Percentiles rank a stretch among this genome's conserved stretches.
Evolutionary conservation across 2,888 invertebrate genomes (phyloP).

Genomic region (Ophonus ardosiacus): DNA sequence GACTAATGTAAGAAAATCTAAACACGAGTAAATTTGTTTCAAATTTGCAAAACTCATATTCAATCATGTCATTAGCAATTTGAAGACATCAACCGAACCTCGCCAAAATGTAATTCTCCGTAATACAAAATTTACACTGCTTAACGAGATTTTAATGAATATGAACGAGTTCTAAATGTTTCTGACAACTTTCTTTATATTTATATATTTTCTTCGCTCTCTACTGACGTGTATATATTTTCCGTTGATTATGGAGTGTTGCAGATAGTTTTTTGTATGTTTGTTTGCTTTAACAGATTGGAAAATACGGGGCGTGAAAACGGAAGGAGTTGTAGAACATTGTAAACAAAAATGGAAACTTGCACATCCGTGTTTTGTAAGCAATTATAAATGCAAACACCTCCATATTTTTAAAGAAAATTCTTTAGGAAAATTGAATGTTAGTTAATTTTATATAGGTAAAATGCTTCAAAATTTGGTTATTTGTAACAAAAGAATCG

Average conservation of each 20-base stretch:
- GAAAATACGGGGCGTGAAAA: neutral
- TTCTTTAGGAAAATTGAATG: neutral
- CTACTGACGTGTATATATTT: neutral
- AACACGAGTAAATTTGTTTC: neutral
- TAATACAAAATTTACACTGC: constrained; percentile 24
- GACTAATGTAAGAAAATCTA: neutral
- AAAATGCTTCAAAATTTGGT: too few relatives aligned
- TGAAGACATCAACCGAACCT: neutral
- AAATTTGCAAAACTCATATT: neutral
- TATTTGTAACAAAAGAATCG: too few relatives aligned
- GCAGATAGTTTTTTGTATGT: constrained; percentile 20
- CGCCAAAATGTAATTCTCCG: constrained; percentile 7
- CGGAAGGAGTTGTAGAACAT: neutral
- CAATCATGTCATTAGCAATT: constrained; percentile 38
- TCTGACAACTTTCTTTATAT: constrained; percentile 40
- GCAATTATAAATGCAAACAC: neutral
- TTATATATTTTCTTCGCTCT: neutral
- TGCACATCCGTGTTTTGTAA: neutral
- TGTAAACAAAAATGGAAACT: neutral
- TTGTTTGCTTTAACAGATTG: constrained; percentile 45
- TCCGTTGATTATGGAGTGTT: constrained; percentile 20
- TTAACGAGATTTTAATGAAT: constrained; percentile 40
- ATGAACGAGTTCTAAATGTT: constrained; percentile 34
- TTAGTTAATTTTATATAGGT: neutral
- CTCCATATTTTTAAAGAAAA: neutral